Evolutionary conservation across 2,888 invertebrate species (phyloP).

Genomic region (Tenthredo amoena): DNA sequence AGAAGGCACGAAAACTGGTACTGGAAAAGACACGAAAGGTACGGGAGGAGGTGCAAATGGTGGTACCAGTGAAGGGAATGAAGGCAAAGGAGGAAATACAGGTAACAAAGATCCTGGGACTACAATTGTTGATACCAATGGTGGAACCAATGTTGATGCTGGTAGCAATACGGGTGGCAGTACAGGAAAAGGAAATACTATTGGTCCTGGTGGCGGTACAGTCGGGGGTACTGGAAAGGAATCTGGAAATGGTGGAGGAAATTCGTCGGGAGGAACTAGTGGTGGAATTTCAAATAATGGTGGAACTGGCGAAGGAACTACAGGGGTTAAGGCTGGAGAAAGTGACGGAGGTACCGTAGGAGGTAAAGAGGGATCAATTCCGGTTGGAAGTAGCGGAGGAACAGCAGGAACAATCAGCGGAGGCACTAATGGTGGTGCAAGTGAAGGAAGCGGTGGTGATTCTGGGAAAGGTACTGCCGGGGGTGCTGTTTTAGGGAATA

Average conservation of each 20-base stretch:
- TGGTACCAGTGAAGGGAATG: neutral
- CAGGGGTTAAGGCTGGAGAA: neutral
- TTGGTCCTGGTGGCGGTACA: neutral
- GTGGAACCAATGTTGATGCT: conserved; percentile 79
- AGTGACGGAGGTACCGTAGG: neutral
- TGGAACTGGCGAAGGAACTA: conserved; percentile 50
- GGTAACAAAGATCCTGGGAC: conserved; percentile 78
- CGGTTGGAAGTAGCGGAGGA: neutral
- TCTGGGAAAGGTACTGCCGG: conserved; percentile 16
- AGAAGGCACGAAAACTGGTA: neutral
- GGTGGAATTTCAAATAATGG: neutral
- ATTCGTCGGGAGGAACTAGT: neutral
- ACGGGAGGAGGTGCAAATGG: neutral
- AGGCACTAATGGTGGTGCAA: conserved; percentile 25
- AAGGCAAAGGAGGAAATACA: neutral
- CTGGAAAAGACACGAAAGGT: neutral
- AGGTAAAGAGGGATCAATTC: neutral
- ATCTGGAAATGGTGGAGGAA: neutral
- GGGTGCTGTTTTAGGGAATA: neutral
- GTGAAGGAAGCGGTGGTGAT: neutral
- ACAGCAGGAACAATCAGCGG: neutral
- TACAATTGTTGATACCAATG: conserved; percentile 81
- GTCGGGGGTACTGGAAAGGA: neutral
- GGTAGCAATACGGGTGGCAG: conserved; percentile 61
- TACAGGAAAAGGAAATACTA: neutral